A percentile compares a stretch with the other conserved stretches of the same genome.
phyloP scores from a whole-genome alignment of 1,140 invertebrate species.

The Drosophila guanche region DNA sequence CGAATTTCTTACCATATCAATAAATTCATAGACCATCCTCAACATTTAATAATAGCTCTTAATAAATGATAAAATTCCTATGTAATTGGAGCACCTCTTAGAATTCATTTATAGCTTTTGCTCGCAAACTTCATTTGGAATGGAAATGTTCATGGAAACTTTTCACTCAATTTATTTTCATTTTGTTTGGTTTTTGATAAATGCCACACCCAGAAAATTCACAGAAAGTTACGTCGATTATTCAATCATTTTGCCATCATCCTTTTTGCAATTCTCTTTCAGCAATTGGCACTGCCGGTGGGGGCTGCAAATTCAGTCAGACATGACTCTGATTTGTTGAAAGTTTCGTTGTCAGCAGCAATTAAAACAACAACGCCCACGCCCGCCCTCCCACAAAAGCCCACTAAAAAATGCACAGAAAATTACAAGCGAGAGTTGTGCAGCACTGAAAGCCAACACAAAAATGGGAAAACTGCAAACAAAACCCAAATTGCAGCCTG shows the following conservation, averaged over 20 bases:
- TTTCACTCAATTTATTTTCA: conserved; percentile 2
- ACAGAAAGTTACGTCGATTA: conserved; percentile 43
- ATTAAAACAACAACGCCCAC: conserved; percentile 63
- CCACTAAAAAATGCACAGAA: conserved; percentile 67
- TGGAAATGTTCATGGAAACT: conserved; percentile 2
- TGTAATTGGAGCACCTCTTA: conserved; percentile 1
- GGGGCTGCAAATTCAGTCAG: background rate
- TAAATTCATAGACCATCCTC: too few species aligned
- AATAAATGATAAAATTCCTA: background rate
- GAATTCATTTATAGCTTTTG: conserved; percentile 9
- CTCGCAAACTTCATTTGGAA: background rate
- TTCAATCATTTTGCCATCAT: conserved; percentile 57
- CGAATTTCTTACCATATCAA: too few species aligned
- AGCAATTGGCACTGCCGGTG: background rate
- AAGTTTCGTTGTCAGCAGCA: conserved; percentile 78
- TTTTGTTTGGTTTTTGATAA: conserved; percentile 2
- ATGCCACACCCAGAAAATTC: conserved; percentile 25
- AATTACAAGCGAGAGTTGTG: conserved; percentile 45
- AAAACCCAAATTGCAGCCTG: conserved; percentile 45
- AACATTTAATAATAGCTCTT: too few species aligned
- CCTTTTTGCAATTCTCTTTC: conserved; percentile 42
- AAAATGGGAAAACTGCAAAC: conserved; percentile 31
- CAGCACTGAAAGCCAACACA: conserved; percentile 23
- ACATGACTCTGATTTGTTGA: conserved; percentile 65
- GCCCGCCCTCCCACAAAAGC: conserved; percentile 4